These are phyloP conservation scores for Oscheius sp. DNA, from an alignment of 2,888 invertebrate species.

Conservation along the genomic window DNA sequence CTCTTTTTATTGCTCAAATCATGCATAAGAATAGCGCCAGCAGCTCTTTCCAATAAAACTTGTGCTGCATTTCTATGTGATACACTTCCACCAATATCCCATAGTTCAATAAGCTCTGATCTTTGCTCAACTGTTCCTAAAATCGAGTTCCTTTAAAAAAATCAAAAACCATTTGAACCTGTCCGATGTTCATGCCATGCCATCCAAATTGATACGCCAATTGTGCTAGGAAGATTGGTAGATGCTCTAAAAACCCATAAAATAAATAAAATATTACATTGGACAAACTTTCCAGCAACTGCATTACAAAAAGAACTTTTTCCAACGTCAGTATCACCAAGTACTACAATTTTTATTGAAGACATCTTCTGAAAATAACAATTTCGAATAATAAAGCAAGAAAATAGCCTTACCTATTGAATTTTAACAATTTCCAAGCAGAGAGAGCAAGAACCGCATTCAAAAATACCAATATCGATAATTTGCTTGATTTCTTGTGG, in stretches of 20 bases:
- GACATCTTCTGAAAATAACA: too few relatives aligned
- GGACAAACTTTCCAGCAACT: constrained; percentile 55
- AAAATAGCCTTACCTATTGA: not conserved
- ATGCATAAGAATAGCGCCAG: constrained; percentile 95
- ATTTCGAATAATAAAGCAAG: not conserved
- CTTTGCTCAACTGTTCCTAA: constrained; percentile 61
- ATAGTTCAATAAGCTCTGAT: constrained; percentile 82
- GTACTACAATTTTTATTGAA: constrained; percentile 82
- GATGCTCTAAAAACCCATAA: constrained; percentile 74
- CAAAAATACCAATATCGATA: constrained; percentile 65
- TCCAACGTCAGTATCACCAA: constrained; percentile 95
- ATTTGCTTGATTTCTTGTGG: constrained; percentile 55
- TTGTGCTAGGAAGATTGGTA: constrained; percentile 90
- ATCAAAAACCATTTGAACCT: constrained; percentile 42
- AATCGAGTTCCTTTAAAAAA: not conserved
- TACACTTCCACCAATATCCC: constrained; percentile 95
- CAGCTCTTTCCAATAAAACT: constrained; percentile 88
- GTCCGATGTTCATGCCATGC: constrained; percentile 79
- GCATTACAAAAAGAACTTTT: constrained; percentile 78
- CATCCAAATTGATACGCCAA: constrained; percentile 83
- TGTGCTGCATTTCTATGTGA: constrained; percentile 80
- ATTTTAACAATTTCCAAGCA: constrained; percentile 56
- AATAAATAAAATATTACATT: not conserved
- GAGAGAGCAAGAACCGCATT: constrained; percentile 69
- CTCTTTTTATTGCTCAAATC: constrained; percentile 96